Base-by-base conservation (phyloP, 2,797 vertebrate species). In the Rhincodon typus region DNA sequence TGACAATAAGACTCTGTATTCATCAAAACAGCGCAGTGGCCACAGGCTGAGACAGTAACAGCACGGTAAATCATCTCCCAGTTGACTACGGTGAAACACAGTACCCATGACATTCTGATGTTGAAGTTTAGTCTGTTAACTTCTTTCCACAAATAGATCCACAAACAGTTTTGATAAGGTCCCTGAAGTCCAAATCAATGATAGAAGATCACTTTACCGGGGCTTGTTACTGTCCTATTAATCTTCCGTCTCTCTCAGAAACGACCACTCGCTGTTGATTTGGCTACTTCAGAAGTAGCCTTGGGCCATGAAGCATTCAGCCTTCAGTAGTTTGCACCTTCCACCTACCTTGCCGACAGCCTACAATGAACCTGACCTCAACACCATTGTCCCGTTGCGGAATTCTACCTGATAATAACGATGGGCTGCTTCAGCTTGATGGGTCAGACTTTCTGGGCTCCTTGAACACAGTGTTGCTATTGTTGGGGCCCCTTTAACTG, bases 1-100 rank as follows among this genome's bases (percentile, higher is more conserved):
- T 96, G 96, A 96, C 96, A 96, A 95, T 96, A 96, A 96, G 97
- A 97, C 96, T 97, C 96, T 50, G 30, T 96, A 96, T 97, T 96
- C 96, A 96, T 97, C 25, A 95, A 27, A 67, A 74, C 72, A 19
- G 67, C 72, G 12, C 3, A 96, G 88, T 95, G 96, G 96, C 96
- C 96, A 23, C 93, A 96, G 96, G 94, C 96, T 95, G 94, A 25
- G 53, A 10, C 53, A 23, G 94, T 38, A 95, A 25, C 94, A 96
- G 67, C 13, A 62, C 96, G 94, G 91, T 95, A 27, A 62, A 53
- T 62, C 19, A 86, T 0, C 0, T 95, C 62, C 53, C 66, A 23
- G 67, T 53, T 21, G 15, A 38, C 87, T 57, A 69, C 46, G 53
- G 27, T 90, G 66, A 77, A 53, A 42, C 72, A 93, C n/a, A 57